phyloP scores from a whole-genome alignment of 1,140 invertebrate genomes.

The Drosophila arawakana region DNA sequence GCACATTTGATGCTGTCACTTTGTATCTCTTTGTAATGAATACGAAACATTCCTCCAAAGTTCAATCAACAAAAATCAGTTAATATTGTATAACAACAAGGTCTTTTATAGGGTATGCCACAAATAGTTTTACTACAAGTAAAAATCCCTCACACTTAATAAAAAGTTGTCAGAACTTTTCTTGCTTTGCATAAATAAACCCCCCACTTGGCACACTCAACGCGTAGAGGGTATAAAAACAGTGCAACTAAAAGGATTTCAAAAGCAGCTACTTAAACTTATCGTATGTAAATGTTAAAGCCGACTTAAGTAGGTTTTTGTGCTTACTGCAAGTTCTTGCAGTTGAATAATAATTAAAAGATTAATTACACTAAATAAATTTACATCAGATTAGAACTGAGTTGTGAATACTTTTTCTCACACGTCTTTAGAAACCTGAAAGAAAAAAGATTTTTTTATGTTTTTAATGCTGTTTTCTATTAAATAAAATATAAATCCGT shows the following conservation, averaged over 20 bases:
- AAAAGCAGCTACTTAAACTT: background rate
- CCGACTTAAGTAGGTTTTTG: constrained; percentile 7
- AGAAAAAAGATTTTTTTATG: too few species aligned
- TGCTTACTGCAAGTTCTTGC: background rate
- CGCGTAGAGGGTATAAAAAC: constrained; percentile 4
- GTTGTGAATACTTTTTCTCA: background rate
- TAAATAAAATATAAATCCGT: too few species aligned
- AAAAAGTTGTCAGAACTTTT: too few species aligned
- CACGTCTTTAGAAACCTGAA: background rate
- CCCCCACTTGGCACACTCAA: background rate
- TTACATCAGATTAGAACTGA: background rate
- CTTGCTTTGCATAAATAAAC: background rate
- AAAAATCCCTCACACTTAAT: too few species aligned
- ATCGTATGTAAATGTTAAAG: constrained; percentile 8
- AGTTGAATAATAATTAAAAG: constrained; percentile 34
- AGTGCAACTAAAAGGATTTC: constrained; percentile 8
- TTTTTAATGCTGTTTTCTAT: too few species aligned
- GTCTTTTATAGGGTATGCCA: too few species aligned
- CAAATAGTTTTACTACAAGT: too few species aligned
- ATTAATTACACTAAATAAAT: constrained; percentile 21
- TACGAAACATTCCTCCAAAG: too few species aligned
- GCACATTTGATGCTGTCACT: too few species aligned
- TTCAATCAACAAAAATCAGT: too few species aligned
- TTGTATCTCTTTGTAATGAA: too few species aligned
- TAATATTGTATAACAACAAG: too few species aligned